These are phyloP conservation scores for Sebastes taczanowskii DNA, from an alignment of 2,797 vertebrate genomes.

Conservation along the genomic window DNA sequence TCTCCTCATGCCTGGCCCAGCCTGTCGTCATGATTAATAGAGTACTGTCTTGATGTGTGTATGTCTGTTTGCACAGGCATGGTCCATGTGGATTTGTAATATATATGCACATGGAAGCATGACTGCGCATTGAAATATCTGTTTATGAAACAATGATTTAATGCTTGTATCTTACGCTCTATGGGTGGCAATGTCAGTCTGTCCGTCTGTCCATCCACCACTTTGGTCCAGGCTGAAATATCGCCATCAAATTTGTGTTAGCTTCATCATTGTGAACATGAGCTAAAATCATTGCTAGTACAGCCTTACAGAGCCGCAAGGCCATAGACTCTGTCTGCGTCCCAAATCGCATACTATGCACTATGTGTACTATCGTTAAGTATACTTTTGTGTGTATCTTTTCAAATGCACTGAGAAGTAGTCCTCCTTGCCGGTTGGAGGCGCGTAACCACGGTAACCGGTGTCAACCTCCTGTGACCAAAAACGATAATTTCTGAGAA, in stretches of 20 bases:
- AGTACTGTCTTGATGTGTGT: background rate
- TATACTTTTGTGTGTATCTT: too few species aligned
- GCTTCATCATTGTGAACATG: background rate
- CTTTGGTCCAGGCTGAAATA: background rate
- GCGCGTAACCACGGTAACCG: too few species aligned
- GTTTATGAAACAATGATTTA: background rate
- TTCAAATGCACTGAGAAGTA: too few species aligned
- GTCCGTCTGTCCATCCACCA: background rate
- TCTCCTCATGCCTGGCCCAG: background rate
- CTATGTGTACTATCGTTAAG: too few species aligned
- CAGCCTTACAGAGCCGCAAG: background rate
- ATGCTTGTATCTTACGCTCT: background rate
- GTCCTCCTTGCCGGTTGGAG: too few species aligned
- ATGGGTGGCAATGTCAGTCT: background rate
- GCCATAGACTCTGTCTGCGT: too few species aligned
- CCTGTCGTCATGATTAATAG: background rate
- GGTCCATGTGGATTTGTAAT: background rate
- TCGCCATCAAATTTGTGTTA: background rate
- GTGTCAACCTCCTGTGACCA: too few species aligned
- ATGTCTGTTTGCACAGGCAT: slow-evolving; percentile 3
- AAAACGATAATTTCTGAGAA: too few species aligned
- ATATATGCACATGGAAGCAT: background rate
- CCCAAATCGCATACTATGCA: too few species aligned
- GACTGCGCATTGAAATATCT: background rate
- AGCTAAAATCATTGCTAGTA: background rate